Evolutionary conservation across 2,797 vertebrate genomes (phyloP), one percentile per base, ranked within the genome.

Genomic region (Botia almorhae): DNA sequence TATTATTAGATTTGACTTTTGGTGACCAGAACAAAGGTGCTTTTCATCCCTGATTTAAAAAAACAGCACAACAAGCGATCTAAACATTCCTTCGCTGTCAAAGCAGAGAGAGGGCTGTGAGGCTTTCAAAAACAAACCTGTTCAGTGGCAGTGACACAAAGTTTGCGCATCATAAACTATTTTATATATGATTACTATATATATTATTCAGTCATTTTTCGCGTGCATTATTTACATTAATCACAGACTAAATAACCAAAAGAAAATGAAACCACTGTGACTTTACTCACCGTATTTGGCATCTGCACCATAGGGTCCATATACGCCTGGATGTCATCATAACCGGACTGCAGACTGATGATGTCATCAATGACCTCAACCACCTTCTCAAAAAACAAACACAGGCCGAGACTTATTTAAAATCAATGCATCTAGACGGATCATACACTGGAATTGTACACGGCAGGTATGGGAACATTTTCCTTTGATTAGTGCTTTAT

Each of bases 321-420:
- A 82, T 96, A 98, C 70, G 94, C 93, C 85, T 96, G 94, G 81
- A 97, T 92, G 0, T 98, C 96, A 80, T 98, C 96, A 7, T 94
- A 94, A 85, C 89, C 94, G 76, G 94, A 94, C 90, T 94, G 92
- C 93, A 99, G 91, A 83, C 96, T 96, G 92, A 99, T 97, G 86
- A 99, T 98, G 92, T 98, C 94, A 92, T 99, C 97, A 3, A 99
- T 97, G 80, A 99, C 96, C 16, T 97, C 96, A 80, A 97, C 97
- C 48, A 99, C 96, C 98, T 99, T 88, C 21, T 90, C 7, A 67
- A 50, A 26, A 81, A 80, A 80, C 13, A 85, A 67, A 67, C 46
- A 60, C 39, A 80, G 71, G 36, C 69, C 5, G 13, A 72, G 17
- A 72, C 29, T 17, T 63, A 14, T 50, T 33, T 13, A 33, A 17